phyloP scores from a whole-genome alignment of 2,888 invertebrate genomes.

The Chelonus formosanus region DNA sequence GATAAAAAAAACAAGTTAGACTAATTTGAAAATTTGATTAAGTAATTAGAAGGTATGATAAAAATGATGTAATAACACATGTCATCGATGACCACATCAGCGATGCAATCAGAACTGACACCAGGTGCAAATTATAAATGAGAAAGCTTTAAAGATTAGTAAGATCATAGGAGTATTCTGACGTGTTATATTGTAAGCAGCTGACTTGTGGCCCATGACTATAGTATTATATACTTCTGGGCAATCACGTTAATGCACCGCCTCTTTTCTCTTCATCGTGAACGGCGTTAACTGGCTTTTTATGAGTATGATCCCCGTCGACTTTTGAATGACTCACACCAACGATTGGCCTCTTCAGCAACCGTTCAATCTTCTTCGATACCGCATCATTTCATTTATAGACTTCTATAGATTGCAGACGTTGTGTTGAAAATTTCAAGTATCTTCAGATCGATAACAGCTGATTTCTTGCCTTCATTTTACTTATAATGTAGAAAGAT shows the following conservation, averaged over 20 bases:
- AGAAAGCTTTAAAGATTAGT: slow-evolving; percentile 39
- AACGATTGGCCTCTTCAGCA: slow-evolving; percentile 11
- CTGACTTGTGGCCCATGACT: neutral
- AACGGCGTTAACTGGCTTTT: slow-evolving; percentile 38
- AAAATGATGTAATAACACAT: slow-evolving; percentile 7
- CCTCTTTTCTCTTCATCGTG: slow-evolving; percentile 25
- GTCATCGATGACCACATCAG: slow-evolving; percentile 25
- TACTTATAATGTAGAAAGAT: too few species aligned
- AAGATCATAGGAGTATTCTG: slow-evolving; percentile 17
- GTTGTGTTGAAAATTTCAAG: too few species aligned
- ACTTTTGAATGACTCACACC: slow-evolving; percentile 44
- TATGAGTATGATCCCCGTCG: slow-evolving; percentile 11
- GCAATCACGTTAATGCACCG: slow-evolving; percentile 60
- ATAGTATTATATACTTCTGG: neutral
- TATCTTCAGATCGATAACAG: too few species aligned
- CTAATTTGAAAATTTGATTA: too few species aligned
- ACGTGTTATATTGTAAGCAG: slow-evolving; percentile 11
- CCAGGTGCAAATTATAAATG: slow-evolving; percentile 60
- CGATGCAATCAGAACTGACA: slow-evolving; percentile 58
- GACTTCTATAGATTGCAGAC: too few species aligned
- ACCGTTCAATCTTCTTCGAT: slow-evolving; percentile 40
- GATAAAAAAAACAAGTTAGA: too few species aligned
- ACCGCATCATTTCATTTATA: slow-evolving; percentile 9
- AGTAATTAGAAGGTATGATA: slow-evolving; percentile 3
- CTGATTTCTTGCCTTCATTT: too few species aligned